Evolutionary conservation across 2,797 vertebrate genomes (phyloP).

Genomic region (Acipenser oxyrinchus): DNA sequence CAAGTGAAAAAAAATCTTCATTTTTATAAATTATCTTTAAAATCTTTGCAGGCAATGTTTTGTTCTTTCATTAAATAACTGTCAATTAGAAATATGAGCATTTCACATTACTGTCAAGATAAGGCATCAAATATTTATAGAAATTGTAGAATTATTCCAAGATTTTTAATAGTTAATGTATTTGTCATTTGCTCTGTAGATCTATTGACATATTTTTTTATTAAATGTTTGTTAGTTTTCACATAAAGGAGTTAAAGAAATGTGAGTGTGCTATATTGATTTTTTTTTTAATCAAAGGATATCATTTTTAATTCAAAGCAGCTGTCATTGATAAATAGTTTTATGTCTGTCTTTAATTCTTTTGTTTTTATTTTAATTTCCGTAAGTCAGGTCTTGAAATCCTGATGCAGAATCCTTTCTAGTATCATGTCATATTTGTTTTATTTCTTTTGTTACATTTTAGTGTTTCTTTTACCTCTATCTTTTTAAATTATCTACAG

Average conservation of each 20-base stretch:
- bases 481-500: too few relatives aligned
- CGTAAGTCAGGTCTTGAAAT: neutral
- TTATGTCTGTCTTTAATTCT: neutral
- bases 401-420: neutral
- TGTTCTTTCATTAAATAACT: slow-evolving; percentile 73
- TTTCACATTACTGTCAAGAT: slow-evolving; percentile 80
- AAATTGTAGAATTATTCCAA: slow-evolving; percentile 68
- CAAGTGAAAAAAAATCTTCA: slow-evolving; percentile 20
- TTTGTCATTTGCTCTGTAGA: slow-evolving; percentile 70
- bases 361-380: slow-evolving; percentile 10
- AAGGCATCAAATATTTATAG: slow-evolving; percentile 79
- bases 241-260: slow-evolving; percentile 26
- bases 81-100: slow-evolving; percentile 81
- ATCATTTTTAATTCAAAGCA: slow-evolving; percentile 5
- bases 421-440: neutral
- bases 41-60: slow-evolving; percentile 16
- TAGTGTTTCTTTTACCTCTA: too few relatives aligned
- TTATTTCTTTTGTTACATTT: too few relatives aligned
- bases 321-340: slow-evolving; percentile 8
- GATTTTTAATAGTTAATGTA: slow-evolving; percentile 77
- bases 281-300: slow-evolving; percentile 26
- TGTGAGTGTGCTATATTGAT: slow-evolving; percentile 27
- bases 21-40: slow-evolving; percentile 22
- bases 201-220: slow-evolving; percentile 75
- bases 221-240: slow-evolving; percentile 75